A percentile compares a stretch with the other conserved stretches of the same genome.
Conservation (phyloP, 2,113 vertebrate genomes). For the Ceyx melanurus region DNA sequence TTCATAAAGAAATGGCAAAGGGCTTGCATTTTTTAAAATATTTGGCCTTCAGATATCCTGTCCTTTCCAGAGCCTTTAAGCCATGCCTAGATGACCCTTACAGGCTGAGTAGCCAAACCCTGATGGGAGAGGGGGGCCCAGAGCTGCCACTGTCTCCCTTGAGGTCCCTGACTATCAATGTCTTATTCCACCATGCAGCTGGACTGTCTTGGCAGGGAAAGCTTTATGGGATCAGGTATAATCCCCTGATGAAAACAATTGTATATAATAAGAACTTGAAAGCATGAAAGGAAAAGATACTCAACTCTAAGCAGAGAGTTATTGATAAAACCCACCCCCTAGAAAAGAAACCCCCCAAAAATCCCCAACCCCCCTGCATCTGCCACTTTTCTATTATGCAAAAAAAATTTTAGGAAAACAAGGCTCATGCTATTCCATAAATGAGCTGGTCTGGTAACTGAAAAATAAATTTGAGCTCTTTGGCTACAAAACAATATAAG, state of each 20-base stretch:
- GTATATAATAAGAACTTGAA: conserved; percentile 41
- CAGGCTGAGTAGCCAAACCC: conserved; percentile 27
- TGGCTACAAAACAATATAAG: neutral
- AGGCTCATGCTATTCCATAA: neutral
- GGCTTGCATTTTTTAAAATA: conserved; percentile 28
- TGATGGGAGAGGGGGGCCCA: neutral
- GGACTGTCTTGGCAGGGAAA: conserved; percentile 46
- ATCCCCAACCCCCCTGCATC: neutral
- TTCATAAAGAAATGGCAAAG: conserved; percentile 60
- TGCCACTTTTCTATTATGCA: conserved; percentile 17
- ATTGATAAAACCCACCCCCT: neutral
- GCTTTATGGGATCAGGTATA: conserved; percentile 39
- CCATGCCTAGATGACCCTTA: conserved; percentile 14
- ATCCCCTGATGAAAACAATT: conserved; percentile 43
- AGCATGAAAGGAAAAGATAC: conserved; percentile 52
- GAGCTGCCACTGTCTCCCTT: neutral
- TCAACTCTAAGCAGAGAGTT: conserved; percentile 7
- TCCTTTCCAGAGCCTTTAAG: conserved; percentile 26
- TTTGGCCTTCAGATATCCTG: conserved; percentile 24
- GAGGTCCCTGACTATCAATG: conserved; percentile 22
- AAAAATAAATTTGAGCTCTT: conserved; percentile 49
- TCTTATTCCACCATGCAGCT: conserved; percentile 2
- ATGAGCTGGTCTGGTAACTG: neutral
- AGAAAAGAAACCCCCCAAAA: too few relatives aligned
- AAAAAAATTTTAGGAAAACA: conserved; percentile 6